Evolutionary conservation across 2,797 vertebrate species (phyloP).

Genomic region (Parambassis ranga): DNA sequence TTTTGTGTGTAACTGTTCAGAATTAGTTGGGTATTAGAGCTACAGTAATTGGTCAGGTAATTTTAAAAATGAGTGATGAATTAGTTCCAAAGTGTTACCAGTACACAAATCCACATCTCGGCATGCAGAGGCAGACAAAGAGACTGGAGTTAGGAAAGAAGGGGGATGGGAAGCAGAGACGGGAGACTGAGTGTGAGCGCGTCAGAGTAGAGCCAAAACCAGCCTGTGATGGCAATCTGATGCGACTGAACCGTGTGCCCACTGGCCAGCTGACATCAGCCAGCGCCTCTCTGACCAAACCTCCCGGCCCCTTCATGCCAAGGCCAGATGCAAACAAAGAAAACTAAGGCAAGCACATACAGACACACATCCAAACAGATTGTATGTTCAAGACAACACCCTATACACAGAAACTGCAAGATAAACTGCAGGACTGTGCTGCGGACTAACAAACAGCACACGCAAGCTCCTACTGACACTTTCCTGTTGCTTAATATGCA

Average conservation of each 20-base stretch:
- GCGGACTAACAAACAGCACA: slow-evolving; percentile 2
- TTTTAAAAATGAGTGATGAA: slow-evolving; percentile 60
- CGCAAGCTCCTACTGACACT: background rate
- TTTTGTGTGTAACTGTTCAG: slow-evolving; percentile 45
- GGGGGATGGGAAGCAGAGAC: slow-evolving; percentile 35
- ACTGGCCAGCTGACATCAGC: slow-evolving; percentile 77
- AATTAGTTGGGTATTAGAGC: slow-evolving; percentile 50
- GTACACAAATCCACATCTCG: slow-evolving; percentile 35
- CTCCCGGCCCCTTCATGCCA: slow-evolving; percentile 72
- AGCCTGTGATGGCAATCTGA: slow-evolving; percentile 72
- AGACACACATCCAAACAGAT: slow-evolving; percentile 54
- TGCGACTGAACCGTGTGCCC: slow-evolving; percentile 74
- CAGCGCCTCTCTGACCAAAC: slow-evolving; percentile 65
- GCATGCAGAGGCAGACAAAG: slow-evolving; percentile 52
- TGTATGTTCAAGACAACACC: slow-evolving; percentile 39
- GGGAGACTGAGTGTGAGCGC: slow-evolving; percentile 35
- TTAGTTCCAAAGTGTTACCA: slow-evolving; percentile 48
- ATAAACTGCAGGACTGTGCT: slow-evolving; percentile 15
- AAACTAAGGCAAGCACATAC: slow-evolving; percentile 41
- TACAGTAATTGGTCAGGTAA: slow-evolving; percentile 51
- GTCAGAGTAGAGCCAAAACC: slow-evolving; percentile 51
- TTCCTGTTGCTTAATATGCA: background rate
- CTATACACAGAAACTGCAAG: background rate
- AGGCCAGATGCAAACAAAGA: slow-evolving; percentile 69
- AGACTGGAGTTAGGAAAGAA: slow-evolving; percentile 28